These are phyloP conservation scores for Abscondita cerata DNA, from an alignment of 2,888 invertebrate genomes.

Conservation along the genomic window DNA sequence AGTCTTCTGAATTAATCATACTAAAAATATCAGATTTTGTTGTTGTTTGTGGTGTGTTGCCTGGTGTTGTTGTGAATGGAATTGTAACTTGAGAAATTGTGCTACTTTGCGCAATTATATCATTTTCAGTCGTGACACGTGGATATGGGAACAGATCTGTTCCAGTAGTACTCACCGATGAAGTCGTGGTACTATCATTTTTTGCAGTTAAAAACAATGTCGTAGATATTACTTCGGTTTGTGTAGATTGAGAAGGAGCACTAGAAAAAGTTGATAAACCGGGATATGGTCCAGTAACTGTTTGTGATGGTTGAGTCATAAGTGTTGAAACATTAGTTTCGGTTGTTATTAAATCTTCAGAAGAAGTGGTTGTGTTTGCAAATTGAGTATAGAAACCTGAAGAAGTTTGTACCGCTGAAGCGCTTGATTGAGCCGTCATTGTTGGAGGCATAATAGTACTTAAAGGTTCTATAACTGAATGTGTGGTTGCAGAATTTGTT, in stretches of 20 bases:
- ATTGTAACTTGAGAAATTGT: neutral
- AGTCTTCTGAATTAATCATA: slow-evolving; percentile 44
- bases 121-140: neutral
- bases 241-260: neutral
- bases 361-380: neutral
- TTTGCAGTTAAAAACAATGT: neutral
- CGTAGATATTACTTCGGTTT: neutral
- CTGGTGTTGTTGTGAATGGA: neutral
- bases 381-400: neutral
- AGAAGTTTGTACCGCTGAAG: neutral
- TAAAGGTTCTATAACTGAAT: too few species aligned
- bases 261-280: neutral
- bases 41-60: slow-evolving; percentile 41
- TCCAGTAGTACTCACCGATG: neutral
- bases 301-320: neutral
- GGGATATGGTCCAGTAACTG: neutral
- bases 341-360: neutral
- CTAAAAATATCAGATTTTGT: slow-evolving; percentile 49
- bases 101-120: slow-evolving; percentile 3
- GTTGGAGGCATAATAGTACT: neutral
- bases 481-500: too few species aligned
- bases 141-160: neutral
- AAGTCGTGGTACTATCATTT: slow-evolving; percentile 1
- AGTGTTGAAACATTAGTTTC: slow-evolving; percentile 19
- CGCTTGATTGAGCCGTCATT: neutral